Evolutionary conservation across 1,140 invertebrate genomes (phyloP).

Genomic region (Aethina tumida): DNA sequence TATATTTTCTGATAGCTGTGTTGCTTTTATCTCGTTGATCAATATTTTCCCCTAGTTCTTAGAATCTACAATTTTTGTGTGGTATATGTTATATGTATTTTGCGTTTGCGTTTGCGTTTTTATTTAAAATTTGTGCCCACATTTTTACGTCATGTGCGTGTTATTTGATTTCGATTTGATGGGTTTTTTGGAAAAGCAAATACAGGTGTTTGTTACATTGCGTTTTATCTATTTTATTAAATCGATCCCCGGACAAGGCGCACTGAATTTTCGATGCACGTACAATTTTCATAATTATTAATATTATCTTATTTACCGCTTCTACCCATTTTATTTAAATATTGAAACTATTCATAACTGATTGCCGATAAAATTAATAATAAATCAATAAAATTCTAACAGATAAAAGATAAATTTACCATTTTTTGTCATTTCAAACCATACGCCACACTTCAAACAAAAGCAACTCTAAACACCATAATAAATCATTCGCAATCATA

Average conservation of each 20-base stretch:
- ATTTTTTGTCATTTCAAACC: no score
- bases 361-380: slow-evolving; percentile 21
- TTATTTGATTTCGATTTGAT: slow-evolving; percentile 10
- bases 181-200: slow-evolving; percentile 26
- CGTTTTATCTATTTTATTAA: slow-evolving; percentile 29
- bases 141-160: slow-evolving; percentile 13
- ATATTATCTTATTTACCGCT: slow-evolving; percentile 24
- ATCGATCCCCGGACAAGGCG: slow-evolving; percentile 26
- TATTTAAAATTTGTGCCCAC: slow-evolving; percentile 24
- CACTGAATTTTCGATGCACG: no score
- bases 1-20: slow-evolving; percentile 33
- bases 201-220: slow-evolving; percentile 29
- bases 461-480: no score
- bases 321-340: slow-evolving; percentile 22
- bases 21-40: slow-evolving; percentile 33
- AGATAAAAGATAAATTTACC: slow-evolving; percentile 18
- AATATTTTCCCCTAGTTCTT: slow-evolving; percentile 31
- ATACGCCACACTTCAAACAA: no score
- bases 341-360: slow-evolving; percentile 20
- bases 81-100: slow-evolving; percentile 1
- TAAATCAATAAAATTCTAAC: slow-evolving; percentile 18
- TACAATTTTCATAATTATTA: slow-evolving; percentile 23
- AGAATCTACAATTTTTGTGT: slow-evolving; percentile 22
- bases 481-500: no score
- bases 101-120: slow-evolving; percentile 22